phyloP scores from a whole-genome alignment of 2,797 vertebrate species.

The Otolemur crassicaudatus region DNA sequence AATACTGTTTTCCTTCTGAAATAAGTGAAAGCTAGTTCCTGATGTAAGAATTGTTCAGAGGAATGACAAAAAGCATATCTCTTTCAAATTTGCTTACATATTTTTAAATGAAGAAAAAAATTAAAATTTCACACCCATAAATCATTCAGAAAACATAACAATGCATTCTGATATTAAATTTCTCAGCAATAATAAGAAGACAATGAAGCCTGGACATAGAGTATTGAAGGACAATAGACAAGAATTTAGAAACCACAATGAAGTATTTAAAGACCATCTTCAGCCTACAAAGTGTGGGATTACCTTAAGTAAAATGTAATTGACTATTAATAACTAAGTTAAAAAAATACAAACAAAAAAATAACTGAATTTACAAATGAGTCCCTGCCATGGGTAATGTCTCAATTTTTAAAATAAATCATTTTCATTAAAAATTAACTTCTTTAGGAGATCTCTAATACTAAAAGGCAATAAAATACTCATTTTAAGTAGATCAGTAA shows the following conservation, averaged over 20 bases:
- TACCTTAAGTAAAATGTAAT: not conserved
- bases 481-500: not conserved
- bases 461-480: not conserved
- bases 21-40: not conserved
- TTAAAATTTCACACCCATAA: not conserved
- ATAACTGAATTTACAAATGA: not conserved
- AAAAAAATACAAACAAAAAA: not conserved
- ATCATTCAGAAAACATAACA: not conserved
- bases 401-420: conserved; percentile 7
- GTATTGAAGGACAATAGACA: not conserved
- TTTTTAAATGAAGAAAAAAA: conserved; percentile 17
- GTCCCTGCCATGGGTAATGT: not conserved
- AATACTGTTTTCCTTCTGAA: conserved; percentile 14
- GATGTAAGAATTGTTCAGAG: not conserved
- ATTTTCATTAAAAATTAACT: not conserved
- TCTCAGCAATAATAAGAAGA: not conserved
- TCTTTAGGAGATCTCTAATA: not conserved
- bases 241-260: not conserved
- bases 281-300: not conserved
- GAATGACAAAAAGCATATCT: not conserved
- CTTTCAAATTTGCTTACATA: not conserved
- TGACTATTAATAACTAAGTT: not conserved
- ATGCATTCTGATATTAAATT: not conserved
- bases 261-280: not conserved
- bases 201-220: not conserved